Base-by-base conservation (phyloP, 2,888 invertebrate species). In the Smittia sp. region DNA sequence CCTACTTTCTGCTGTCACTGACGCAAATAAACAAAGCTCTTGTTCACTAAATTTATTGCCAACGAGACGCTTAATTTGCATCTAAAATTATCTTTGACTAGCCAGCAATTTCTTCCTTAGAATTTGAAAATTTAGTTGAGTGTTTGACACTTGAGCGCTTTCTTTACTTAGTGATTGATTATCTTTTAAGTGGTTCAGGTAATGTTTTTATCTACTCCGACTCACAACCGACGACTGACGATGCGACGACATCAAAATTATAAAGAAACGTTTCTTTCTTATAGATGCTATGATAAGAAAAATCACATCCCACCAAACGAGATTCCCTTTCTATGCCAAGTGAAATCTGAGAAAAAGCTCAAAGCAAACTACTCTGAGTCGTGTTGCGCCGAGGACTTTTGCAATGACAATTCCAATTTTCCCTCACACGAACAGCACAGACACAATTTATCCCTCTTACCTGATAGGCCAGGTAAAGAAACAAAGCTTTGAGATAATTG, bases 321-420 rank as follows among this genome's bases (percentile, higher is more conserved):
- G 11, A 7, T 82, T 81, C 87, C 88, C 76, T 83, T 86, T 78
- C 86, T 86, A 86, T 88, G 88, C 84, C 85, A 86, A 78, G 83
- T 83, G 69, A 76, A 75, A 66, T 13, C n/a, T 27, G 65, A 76
- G 76, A 79, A 80, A 75, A 81, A 58, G 58, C 58, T 58, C 22
- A 22, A 58, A 13, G 58, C 79, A 73, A 79, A 80, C 76, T 82
- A 81, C 79, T 82, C 77, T 65, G 77, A 84, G 76, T 79, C 80
- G 77, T 91, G 90, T 88, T 91, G 90, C 84, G 81, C 82, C 75
- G 80, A 85, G 79, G 84, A 85, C 81, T 89, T 90, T 86, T 88
- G 85, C 86, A 92, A 91, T 88, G 38, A 65, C 11, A 11, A 46
- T 46, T 46, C 46, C 2, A 46, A 46, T 22, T 22, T 58, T n/a